Evolutionary conservation across 2,888 invertebrate genomes (phyloP), one percentile per base, ranked within the genome.

Genomic region (Scaptomyza flava): DNA sequence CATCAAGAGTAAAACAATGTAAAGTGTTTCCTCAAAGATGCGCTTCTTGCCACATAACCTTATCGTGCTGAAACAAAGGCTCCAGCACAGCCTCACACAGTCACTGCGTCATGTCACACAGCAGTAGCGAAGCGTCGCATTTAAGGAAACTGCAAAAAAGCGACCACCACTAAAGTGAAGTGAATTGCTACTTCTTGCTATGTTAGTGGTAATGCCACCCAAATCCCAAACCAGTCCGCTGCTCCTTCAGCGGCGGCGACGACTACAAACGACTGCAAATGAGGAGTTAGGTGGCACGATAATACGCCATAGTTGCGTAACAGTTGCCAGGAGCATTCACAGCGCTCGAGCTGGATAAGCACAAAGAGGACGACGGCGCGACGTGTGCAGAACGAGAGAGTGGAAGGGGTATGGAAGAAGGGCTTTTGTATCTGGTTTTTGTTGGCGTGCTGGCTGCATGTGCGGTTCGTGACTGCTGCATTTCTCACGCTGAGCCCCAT

Each of bases 171-270:
- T 67, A 58, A 64, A 77, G 61, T 63, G 68, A 59, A 77, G 71
- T 71, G 80, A 82, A 82, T 82, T 80, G 77, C 71, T 80, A 82
- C 83, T 82, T 80, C 67, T 81, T 75, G 66, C 48, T 64, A 57
- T 59, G 43, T 12, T 30, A 48, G 33, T 33, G 46, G 47, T 38
- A 45, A 30, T 34, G 68, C 57, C 65, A 51, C 59, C 68, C 36
- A 43, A 46, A 36, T 42, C 47, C 50, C 36, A 48, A 30, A 12
- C 43, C 73, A 53, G 38, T 14, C 14, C 14, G 7, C 41, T 17
- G 5, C 36, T 42, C 56, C 45, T 30, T 17, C 43, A 30, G 41
- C 57, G 33, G 41, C 57, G 58, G 61, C 50, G 50, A 68, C 60
- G 67, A 72, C 68, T 72, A 79, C 72, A 82, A 82, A 68, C 68